Evolutionary conservation across 2,888 invertebrate genomes (phyloP), one percentile per base, ranked within the genome.

Genomic region (Biston stratarius): DNA sequence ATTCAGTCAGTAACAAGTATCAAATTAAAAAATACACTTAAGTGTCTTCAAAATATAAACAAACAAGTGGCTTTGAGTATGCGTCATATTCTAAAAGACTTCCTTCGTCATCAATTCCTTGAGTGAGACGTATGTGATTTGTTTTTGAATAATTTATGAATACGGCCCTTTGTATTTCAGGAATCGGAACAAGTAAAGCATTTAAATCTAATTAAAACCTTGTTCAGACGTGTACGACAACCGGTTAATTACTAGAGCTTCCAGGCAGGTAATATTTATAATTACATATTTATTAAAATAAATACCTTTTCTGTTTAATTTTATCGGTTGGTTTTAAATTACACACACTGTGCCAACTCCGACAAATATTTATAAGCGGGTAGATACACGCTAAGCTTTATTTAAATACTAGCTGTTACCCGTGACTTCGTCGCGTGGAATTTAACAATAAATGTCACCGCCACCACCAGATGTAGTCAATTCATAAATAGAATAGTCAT

Each of bases 51-150:
- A 12, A 6, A n/a, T 51, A 34, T 9, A 15, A 34, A 33, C 5
- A 47, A 38, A 5, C 9, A 9, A 38, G 38, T 44, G 9, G 42
- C 24, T 47, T 45, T 14, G 8, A 15, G 47, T 40, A 33, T 14
- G 38, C 38, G 44, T 6, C 34, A 47, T 0, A 9, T 51, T 14
- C 15, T 48, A 24, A 42, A 57, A 48, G 24, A 36, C 57, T 59
- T 59, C 51, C 51, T 61, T 67, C 14, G n/a, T 55, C 59, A 56
- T 51, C 24, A 40, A 14, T 59, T 63, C 55, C 56, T 67, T 63
- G 67, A 47, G n/a, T 34, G 51, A 59, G 49, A 51, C 55, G 52
- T 48, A 63, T 63, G 67, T 67, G 67, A 63, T 67, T 67, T 67
- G 49, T 53, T 60, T 57, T 60, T 67, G 55, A 67, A 67, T 67